Conservation (phyloP, 2,797 vertebrate species). For the Diplodus sargus region DNA sequence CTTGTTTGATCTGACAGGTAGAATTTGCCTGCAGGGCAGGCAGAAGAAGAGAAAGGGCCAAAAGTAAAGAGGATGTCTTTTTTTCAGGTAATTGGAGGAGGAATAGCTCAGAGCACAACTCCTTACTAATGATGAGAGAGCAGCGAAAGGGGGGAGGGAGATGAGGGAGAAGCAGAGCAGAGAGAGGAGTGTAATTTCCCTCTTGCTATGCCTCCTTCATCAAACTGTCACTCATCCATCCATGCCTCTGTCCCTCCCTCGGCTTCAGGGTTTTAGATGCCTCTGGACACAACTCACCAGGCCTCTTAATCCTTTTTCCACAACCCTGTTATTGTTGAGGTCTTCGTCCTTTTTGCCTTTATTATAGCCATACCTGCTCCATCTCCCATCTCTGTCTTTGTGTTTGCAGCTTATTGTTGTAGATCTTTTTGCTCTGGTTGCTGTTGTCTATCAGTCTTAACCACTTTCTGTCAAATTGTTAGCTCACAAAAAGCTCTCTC, state of each 20-base stretch:
- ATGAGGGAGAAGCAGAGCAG: slow-evolving; percentile 35
- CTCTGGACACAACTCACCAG: slow-evolving; percentile 61
- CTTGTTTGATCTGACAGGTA: slow-evolving; percentile 86
- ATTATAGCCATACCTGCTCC: background rate
- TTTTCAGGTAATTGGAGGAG: slow-evolving; percentile 85
- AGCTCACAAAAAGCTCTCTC: too few relatives aligned
- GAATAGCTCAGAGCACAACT: slow-evolving; percentile 76
- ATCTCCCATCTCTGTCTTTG: slow-evolving; percentile 3
- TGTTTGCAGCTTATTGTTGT: slow-evolving; percentile 16
- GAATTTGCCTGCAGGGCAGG: slow-evolving; percentile 83
- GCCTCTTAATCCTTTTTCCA: slow-evolving; percentile 58
- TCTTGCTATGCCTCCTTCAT: slow-evolving; percentile 81
- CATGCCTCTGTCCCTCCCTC: slow-evolving; percentile 50
- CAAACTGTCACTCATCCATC: slow-evolving; percentile 82
- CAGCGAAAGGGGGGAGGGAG: slow-evolving; percentile 34
- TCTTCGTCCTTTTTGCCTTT: slow-evolving; percentile 15
- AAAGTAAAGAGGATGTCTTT: slow-evolving; percentile 84
- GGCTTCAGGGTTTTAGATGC: slow-evolving; percentile 57
- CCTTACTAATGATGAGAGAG: slow-evolving; percentile 83
- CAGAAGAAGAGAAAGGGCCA: slow-evolving; percentile 76
- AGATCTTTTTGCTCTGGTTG: slow-evolving; percentile 14
- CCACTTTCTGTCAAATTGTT: background rate
- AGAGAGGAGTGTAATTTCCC: slow-evolving; percentile 81
- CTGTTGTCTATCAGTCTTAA: slow-evolving; percentile 10
- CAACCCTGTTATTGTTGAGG: slow-evolving; percentile 12